Evolutionary conservation across 2,113 vertebrate species (phyloP).

Genomic region (Riparia riparia): DNA sequence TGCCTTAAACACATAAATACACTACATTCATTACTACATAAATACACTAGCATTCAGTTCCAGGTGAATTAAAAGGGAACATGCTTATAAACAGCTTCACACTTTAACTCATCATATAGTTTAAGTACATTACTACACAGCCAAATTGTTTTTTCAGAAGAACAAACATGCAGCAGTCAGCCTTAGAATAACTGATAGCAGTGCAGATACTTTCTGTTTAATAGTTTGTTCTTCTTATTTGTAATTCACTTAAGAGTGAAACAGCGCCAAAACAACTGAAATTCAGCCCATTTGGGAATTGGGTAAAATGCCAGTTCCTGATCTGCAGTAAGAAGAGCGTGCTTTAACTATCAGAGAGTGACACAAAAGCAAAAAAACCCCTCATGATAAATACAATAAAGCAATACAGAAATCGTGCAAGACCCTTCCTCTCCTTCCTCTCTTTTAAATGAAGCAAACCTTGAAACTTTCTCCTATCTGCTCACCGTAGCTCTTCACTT

Average conservation of each 20-base stretch:
- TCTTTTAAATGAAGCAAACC: neutral
- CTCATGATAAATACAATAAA: neutral
- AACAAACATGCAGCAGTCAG: neutral
- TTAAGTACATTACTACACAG: neutral
- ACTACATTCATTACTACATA: neutral
- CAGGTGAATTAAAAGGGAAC: constrained; percentile 8
- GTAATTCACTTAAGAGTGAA: neutral
- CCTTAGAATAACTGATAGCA: neutral
- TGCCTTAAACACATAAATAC: neutral
- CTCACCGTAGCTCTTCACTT: neutral
- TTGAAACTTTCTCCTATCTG: neutral
- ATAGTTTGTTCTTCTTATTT: neutral
- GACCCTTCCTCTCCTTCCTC: neutral
- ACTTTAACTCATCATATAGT: constrained; percentile 18
- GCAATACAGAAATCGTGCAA: neutral
- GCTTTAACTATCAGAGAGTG: neutral
- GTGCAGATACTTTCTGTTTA: neutral
- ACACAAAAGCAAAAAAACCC: neutral
- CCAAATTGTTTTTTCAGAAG: neutral
- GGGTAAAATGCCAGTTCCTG: neutral
- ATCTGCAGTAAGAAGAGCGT: neutral
- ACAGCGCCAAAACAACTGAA: neutral
- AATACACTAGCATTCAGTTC: neutral
- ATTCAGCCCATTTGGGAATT: neutral
- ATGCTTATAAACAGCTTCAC: neutral